Evolutionary conservation across 2,888 invertebrate genomes (phyloP).

Genomic region (Callyntrura guangdongensis): DNA sequence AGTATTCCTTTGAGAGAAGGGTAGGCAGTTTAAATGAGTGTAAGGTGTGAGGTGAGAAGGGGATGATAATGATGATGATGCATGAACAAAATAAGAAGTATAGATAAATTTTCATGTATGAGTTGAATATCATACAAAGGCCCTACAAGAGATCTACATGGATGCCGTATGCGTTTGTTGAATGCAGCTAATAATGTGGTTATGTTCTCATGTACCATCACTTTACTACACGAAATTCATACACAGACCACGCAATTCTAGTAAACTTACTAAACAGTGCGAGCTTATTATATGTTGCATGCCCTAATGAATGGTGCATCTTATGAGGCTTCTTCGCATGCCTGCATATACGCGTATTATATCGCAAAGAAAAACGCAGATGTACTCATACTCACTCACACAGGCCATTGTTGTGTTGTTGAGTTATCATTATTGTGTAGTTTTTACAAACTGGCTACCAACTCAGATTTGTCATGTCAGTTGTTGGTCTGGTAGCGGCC

Average conservation of each 20-base stretch:
- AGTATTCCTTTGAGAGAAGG: conserved; percentile 4
- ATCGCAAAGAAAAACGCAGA: no score
- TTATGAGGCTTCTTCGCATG: conserved; percentile 24
- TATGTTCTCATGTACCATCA: conserved; percentile 11
- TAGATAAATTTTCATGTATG: neutral
- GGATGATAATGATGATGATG: neutral
- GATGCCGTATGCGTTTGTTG: neutral
- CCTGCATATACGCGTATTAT: neutral
- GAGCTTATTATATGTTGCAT: neutral
- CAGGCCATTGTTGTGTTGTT: conserved; percentile 38
- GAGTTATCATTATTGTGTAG: conserved; percentile 5
- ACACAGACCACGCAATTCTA: neutral
- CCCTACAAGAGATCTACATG: neutral
- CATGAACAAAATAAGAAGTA: neutral
- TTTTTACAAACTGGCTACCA: conserved; percentile 9
- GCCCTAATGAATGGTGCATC: neutral
- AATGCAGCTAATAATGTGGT: neutral
- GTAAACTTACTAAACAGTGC: neutral
- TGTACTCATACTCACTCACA: neutral
- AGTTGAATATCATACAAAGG: conserved; percentile 3
- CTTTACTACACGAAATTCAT: conserved; percentile 1
- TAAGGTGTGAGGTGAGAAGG: conserved; percentile 20
- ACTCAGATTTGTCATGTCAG: conserved; percentile 67
- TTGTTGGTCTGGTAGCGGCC: conserved; percentile 74
- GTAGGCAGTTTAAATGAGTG: neutral